Base-by-base conservation (phyloP, 2,113 vertebrate genomes). In the Rhabdornis inornatus region DNA sequence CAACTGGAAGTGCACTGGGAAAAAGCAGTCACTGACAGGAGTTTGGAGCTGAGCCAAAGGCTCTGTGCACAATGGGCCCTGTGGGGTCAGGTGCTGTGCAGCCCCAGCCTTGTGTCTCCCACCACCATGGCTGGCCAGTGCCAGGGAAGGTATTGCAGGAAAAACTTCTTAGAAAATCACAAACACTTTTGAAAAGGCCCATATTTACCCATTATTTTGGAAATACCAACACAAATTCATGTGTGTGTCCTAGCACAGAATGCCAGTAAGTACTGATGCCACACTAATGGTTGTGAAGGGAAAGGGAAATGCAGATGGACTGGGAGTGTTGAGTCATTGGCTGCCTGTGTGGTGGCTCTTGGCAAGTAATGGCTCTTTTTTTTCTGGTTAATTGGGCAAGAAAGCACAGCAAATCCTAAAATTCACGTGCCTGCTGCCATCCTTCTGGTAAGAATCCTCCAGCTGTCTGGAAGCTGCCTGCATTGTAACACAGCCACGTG, bases 1-100 rank as follows among this genome's bases (percentile, higher is more conserved):
- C 40, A 59, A 6, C 28, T 80, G 63, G 45, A 47, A 49, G 3
- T 76, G 30, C n/a, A 9, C 24, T 72, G 23, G 55, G 61, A 61
- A 65, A 59, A 57, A 13, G 33, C 39, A 35, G 18, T 47, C 35
- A 3, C 24, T 27, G 8, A 0, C 33, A 33, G 13, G 57, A 61
- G 37, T 6, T 6, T 30, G 7, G 64, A 33, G 72, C 42, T 37
- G 59, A 15, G 22, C 11, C 7, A 3, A 49, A 5, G 55, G 30
- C 27, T 42, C 17, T 33, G n/a, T 0, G 0, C 21, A n/a, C 5
- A 2, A 6, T 6, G 2, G 1, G 14, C 47, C 21, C 55, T 20
- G 15, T 9, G 4, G 17, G 20, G 39, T 11, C 2, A 4, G 27
- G 30, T 25, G 35, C 44, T 47, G 16, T 5, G 68, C 40, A 33